Percentiles rank a stretch among this genome's conserved stretches.
These are phyloP conservation scores for Penaeus chinensis DNA, from an alignment of 1,140 invertebrate genomes.

Conservation along the genomic window DNA sequence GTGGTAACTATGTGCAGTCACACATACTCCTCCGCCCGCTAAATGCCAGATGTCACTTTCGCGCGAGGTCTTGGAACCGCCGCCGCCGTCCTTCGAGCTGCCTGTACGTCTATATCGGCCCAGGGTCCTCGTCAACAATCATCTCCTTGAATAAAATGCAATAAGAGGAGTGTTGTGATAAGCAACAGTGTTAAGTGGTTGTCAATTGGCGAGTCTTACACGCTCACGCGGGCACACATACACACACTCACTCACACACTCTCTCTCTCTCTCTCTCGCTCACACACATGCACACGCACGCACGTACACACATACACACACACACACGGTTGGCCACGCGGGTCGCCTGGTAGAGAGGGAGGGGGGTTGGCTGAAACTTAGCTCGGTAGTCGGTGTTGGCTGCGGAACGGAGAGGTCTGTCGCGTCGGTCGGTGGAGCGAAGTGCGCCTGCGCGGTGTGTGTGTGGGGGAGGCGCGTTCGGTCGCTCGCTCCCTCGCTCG, in stretches of 20 bases:
- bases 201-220: slow-evolving; percentile 27
- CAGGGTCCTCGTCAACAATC: background rate
- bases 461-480: slow-evolving; percentile 22
- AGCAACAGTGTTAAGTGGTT: slow-evolving; percentile 32
- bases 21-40: slow-evolving; percentile 35
- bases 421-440: slow-evolving; percentile 43
- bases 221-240: slow-evolving; percentile 32
- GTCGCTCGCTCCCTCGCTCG: background rate
- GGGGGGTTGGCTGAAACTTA: slow-evolving; percentile 47
- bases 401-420: slow-evolving; percentile 56
- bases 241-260: slow-evolving; percentile 29
- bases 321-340: slow-evolving; percentile 38
- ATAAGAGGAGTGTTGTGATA: slow-evolving; percentile 36
- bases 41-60: slow-evolving; percentile 51
- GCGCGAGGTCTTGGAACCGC: slow-evolving; percentile 22
- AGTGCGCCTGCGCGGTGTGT: slow-evolving; percentile 46
- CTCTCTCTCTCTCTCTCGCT: slow-evolving; percentile 14
- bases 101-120: background rate
- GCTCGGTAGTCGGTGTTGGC: slow-evolving; percentile 59
- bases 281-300: slow-evolving; percentile 20
- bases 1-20: slow-evolving; percentile 57
- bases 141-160: slow-evolving; percentile 22
- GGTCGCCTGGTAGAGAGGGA: slow-evolving; percentile 23
- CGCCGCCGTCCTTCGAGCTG: background rate
- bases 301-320: slow-evolving; percentile 40